Conservation (phyloP, 1,140 invertebrate species). For the Spodoptera litura region DNA sequence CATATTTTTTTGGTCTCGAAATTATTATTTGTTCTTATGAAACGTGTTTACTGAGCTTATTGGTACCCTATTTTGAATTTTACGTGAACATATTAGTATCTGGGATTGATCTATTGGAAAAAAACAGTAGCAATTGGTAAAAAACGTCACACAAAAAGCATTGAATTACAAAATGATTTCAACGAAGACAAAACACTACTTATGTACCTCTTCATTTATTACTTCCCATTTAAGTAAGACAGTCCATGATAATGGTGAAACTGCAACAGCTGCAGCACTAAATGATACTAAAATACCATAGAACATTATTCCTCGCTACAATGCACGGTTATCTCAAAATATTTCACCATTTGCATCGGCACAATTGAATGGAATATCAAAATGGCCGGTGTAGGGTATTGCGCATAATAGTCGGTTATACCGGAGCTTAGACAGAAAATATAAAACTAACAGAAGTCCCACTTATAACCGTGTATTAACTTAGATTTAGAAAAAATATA, state of each 20-base stretch:
- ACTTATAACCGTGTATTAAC: not conserved
- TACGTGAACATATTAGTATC: too few relatives aligned
- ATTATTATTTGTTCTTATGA: conserved; percentile 13
- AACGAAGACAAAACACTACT: too few relatives aligned
- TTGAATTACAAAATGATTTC: too few relatives aligned
- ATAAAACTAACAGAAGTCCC: conserved; percentile 4
- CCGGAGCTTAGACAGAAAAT: conserved; percentile 10
- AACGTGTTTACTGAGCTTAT: not conserved
- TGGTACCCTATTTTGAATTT: not conserved
- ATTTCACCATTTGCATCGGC: conserved; percentile 34
- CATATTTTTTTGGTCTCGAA: conserved; percentile 1
- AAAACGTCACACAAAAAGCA: too few relatives aligned
- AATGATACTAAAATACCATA: not conserved
- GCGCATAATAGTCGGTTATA: conserved; percentile 39
- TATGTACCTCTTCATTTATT: too few relatives aligned
- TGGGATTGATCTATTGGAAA: too few relatives aligned
- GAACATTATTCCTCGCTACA: conserved; percentile 7
- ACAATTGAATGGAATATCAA: conserved; percentile 45
- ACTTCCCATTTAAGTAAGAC: too few relatives aligned
- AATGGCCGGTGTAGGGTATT: conserved; percentile 29
- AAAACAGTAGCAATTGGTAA: too few relatives aligned
- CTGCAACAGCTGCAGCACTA: too few relatives aligned
- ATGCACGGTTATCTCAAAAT: conserved; percentile 30
- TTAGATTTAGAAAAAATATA: too few relatives aligned
- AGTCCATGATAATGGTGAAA: too few relatives aligned